These are phyloP conservation scores for Sesamia inferens DNA, from an alignment of 2,888 invertebrate genomes.

Conservation along the genomic window DNA sequence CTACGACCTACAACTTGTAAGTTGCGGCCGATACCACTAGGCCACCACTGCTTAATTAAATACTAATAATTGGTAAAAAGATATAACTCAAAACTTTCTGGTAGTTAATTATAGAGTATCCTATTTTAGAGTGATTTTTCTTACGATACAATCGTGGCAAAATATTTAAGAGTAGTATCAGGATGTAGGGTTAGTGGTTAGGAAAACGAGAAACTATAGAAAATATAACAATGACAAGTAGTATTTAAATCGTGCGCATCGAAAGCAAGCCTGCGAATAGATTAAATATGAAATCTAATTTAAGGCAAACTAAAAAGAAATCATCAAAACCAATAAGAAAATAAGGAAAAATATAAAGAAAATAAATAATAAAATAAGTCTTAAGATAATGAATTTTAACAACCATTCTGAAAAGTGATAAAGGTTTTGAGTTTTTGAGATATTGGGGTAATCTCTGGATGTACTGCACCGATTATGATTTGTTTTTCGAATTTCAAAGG, in stretches of 20 bases:
- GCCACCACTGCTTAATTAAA: too few species aligned
- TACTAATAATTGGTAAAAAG: not conserved
- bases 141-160: too few species aligned
- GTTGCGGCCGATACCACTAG: too few species aligned
- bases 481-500: too few species aligned
- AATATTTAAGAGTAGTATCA: not conserved
- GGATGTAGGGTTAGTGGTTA: not conserved
- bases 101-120: not conserved
- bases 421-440: too few species aligned
- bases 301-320: not conserved
- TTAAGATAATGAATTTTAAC: not conserved
- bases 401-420: too few species aligned
- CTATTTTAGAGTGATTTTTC: not conserved
- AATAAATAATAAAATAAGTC: not conserved
- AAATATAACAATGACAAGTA: not conserved
- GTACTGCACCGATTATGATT: too few species aligned
- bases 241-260: not conserved
- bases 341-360: not conserved
- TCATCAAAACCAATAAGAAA: not conserved
- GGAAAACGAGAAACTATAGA: not conserved
- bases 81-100: too few species aligned
- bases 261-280: not conserved
- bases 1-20: too few species aligned
- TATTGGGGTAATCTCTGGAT: too few species aligned
- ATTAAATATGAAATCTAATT: not conserved